Evolutionary conservation across 2,113 vertebrate species (phyloP), one percentile per base, ranked within the genome.

Genomic region (Struthidea cinerea): DNA sequence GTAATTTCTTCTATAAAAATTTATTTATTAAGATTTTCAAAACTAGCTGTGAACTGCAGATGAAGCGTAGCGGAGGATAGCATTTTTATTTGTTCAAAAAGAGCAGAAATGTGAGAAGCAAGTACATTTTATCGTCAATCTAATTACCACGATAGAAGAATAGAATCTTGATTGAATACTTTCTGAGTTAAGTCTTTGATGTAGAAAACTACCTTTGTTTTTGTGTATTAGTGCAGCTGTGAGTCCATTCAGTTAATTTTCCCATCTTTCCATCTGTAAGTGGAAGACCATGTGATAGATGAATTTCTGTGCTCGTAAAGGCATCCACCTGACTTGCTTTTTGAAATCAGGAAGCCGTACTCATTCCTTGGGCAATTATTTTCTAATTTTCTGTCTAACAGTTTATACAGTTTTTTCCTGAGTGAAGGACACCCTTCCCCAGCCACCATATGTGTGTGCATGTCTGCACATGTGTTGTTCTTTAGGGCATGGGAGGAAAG

Each of bases 91-190:
- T 86, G 42, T 84, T 44, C 5, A 74, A 74, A 90, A 76, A 59
- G 35, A 81, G 7, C 49, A 90, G 53, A 86, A 92, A 74, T 67
- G 11, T 37, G 24, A 71, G 74, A 84, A 94, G 52, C 82, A 87
- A 94, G 17, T 37, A 46, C 47, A 57, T 78, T 91, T 93, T 71
- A 32, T 95, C 55, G 81, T 84, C 80, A 75, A 50, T 56, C 28
- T 87, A 93, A 89, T 93, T 93, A 81, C 60, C 17, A 52, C 75
- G 60, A 71, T 33, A 71, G 84, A 89, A 89, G 69, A 96, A 94
- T 94, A 68, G 22, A 93, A 71, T 92, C 89, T 92, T 95, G 93
- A 94, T 92, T 94, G 77, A 94, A 94, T 89, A 59, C 39, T 68
- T 28, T 28, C 56, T 32, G 68, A 92, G 68, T 81, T 86, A 81